phyloP scores from a whole-genome alignment of 2,113 vertebrate species.

The Halcyon malimbica region DNA sequence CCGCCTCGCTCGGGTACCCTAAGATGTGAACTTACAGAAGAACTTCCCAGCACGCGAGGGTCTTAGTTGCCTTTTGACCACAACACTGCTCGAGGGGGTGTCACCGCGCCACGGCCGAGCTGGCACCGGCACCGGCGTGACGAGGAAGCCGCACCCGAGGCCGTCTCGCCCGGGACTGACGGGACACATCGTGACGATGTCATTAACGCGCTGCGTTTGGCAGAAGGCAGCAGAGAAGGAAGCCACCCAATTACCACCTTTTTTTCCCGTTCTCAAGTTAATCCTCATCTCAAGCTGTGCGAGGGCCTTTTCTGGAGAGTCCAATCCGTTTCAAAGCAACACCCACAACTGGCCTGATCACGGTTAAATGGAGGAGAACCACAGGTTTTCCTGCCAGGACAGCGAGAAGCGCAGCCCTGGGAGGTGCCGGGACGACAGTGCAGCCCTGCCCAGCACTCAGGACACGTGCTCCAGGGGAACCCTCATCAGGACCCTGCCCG shows the following conservation, averaged over 20 bases:
- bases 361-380: background rate
- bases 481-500: rapidly evolving
- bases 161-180: rapidly evolving
- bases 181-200: rapidly evolving
- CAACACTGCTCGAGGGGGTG: background rate
- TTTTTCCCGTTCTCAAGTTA: background rate
- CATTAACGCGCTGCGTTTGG: rapidly evolving
- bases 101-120: background rate
- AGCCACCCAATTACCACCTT: background rate
- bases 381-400: background rate
- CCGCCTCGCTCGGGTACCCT: constrained; percentile 59
- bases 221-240: background rate
- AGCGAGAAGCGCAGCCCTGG: too few relatives aligned
- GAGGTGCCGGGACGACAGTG: background rate
- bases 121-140: background rate
- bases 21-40: background rate
- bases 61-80: constrained; percentile 3
- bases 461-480: rapidly evolving
- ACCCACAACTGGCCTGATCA: rapidly evolving
- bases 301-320: background rate
- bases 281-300: rapidly evolving
- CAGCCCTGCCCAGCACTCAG: background rate
- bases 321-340: background rate
- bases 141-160: rapidly evolving
- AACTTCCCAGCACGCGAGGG: background rate